Evolutionary conservation across 1,140 invertebrate genomes (phyloP).

Genomic region (Cryptotermes secundus): DNA sequence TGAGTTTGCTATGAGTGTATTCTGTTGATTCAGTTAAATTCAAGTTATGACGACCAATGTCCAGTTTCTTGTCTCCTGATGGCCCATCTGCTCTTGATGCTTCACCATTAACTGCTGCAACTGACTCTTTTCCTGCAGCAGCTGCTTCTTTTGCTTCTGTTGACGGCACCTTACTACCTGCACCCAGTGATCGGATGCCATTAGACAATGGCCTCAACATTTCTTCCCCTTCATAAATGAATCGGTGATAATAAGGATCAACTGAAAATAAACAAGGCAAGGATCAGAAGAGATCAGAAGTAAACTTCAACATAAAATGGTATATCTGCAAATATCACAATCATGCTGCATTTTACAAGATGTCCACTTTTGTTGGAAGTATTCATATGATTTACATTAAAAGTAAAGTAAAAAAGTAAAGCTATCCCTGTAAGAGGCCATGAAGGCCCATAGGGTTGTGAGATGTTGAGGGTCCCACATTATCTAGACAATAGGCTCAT

Average conservation of each 20-base stretch:
- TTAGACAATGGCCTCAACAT: constrained; percentile 42
- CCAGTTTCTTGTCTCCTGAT: constrained; percentile 18
- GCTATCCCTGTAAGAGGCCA: too few relatives aligned
- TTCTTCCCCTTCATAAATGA: constrained; percentile 54
- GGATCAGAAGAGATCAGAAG: not conserved
- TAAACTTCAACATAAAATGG: too few relatives aligned
- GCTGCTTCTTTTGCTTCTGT: not conserved
- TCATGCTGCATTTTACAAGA: too few relatives aligned
- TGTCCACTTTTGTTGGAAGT: too few relatives aligned
- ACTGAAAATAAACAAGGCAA: constrained; percentile 46
- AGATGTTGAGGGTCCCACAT: too few relatives aligned
- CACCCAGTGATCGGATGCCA: too few relatives aligned
- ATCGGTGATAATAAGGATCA: constrained; percentile 56
- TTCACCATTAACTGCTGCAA: not conserved
- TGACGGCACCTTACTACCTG: not conserved
- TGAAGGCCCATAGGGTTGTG: too few relatives aligned
- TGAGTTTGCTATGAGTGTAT: constrained; percentile 13
- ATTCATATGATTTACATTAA: too few relatives aligned
- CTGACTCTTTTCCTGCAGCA: not conserved
- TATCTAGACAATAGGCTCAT: too few relatives aligned
- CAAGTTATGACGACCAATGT: constrained; percentile 19
- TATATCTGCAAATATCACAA: too few relatives aligned
- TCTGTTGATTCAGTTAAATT: not conserved
- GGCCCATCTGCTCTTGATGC: not conserved
- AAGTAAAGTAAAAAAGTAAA: too few relatives aligned